Base-by-base conservation (phyloP, 2,888 invertebrate species). In the Drosophila rubida region DNA sequence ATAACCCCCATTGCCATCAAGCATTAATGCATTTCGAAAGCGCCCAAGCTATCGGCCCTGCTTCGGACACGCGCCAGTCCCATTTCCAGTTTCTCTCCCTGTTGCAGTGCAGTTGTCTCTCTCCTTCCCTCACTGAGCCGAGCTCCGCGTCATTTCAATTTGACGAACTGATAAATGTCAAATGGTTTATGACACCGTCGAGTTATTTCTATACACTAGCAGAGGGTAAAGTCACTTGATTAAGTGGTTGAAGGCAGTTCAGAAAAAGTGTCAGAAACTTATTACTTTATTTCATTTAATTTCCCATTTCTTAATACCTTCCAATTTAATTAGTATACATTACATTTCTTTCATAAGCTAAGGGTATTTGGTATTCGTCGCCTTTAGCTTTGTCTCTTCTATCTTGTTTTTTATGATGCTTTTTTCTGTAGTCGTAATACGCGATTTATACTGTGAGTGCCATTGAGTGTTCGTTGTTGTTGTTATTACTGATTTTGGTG, bases 141-240 rank as follows among this genome's bases (percentile, higher is more conserved):
- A 68, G 44, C 51, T 53, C 35, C 39, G 39, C 75, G 58, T 69
- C 51, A 58, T 65, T 70, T 78, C 75, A 78, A 61, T 66, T 76
- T 80, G 78, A 78, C 73, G 77, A 80, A 76, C 78, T 80, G 80
- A 80, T 78, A 78, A 78, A 76, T 65, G 66, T 80, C 66, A 69
- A 76, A 78, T 76, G 73, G 64, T 80, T 80, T 80, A 80, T 69
- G 78, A 60, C 69, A 62, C 63, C 45, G 14, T 51, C 51, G 44
- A 19, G 41, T 22, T 23, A 9, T n/a, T 6, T 25, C 19, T 6
- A 60, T 68, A 51, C 69, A 4, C 55, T 55, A 22, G 9, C 35
- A 4, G 1, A 2, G 30, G 11, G 46, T 46, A 27, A 27, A 27
- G 27, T n/a, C n/a, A n/a, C n/a, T n/a, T n/a, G n/a, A n/a, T n/a